Evolutionary conservation across 1,140 invertebrate species (phyloP), one percentile per base, ranked within the genome.

Genomic region (Ooceraea biroi): DNA sequence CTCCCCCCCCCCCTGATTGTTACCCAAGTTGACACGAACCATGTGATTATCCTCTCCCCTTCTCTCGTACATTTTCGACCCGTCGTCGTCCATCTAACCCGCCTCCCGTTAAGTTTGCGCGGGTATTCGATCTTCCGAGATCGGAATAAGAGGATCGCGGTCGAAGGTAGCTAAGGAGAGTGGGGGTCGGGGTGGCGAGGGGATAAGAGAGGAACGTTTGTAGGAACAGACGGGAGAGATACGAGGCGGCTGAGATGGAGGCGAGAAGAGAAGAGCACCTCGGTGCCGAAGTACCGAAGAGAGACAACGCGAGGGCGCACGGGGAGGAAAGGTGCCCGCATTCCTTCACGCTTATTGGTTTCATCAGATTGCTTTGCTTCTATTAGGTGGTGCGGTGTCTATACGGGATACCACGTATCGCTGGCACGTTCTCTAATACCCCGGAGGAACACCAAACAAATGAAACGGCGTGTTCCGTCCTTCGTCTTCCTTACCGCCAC

Each of bases 281-380:
- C 52, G 41, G 7, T 55, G 19, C 5, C 46, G 1, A 66, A 44
- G 50, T 41, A 61, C 17, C 17, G 52, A 72, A 44, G 30, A 55
- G 52, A 77, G 63, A 78, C 76, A 69, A 80, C 52, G 55, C 41
- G 27, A 22, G 61, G 12, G 57, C 10, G 12, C 57, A 11, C n/a
- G 52, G 82, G 60, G 83, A 86, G 83, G 87, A 85, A 89, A 63
- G 84, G 65, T 84, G 41, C 87, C 87, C 90, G 90, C 91, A 94
- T 94, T 94, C 93, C 92, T 91, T 94, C 93, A 93, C 93, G 93
- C 91, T 93, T 92, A 93, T 94, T 93, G 93, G 92, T 94, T 94
- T 92, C 93, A 93, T 94, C 92, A 92, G 92, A 94, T 93, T 92
- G 91, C 91, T 91, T 92, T 91, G 91, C 91, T 93, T 92, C 90